Base-by-base conservation (phyloP, 1,140 invertebrate genomes). In the Drosophila littoralis region DNA sequence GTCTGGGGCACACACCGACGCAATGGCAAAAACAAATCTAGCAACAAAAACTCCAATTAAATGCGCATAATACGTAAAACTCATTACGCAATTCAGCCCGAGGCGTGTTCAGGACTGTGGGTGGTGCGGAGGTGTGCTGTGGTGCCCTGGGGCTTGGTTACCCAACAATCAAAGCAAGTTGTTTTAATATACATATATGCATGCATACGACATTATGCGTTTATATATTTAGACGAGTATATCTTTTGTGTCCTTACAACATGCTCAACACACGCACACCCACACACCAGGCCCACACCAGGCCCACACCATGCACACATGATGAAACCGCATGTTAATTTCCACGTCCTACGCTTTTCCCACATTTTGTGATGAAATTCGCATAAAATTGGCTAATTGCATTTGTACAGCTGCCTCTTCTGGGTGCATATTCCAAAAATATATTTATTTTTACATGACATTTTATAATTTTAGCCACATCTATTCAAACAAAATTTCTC, bases 21-120 rank as follows among this genome's bases (percentile, higher is more conserved):
- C 43, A 35, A 33, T 48, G 42, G 35, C 42, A 45, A 40, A n/a
- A 57, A 57, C 60, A 72, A 60, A 38, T 36, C 38, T 15, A 55
- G 60, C 61, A 73, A 77, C 63, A 68, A 68, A 74, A 74, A 76
- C 61, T 73, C 50, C 69, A 72, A 66, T 73, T 66, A 76, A 66
- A 72, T 61, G 69, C 61, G 69, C 61, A 66, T 72, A 76, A 76
- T 72, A 76, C 74, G 42, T 35, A 58, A 72, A 71, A 65, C 51
- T 51, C 35, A 71, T 65, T 57, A 70, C 67, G 45, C 67, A 63
- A 64, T 70, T 55, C 46, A 9, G 59, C 60, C 15, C 15, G 10
- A 35, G 60, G 22, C 2, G 35, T 33, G 15, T 38, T 43, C 15
- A 46, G 17, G n/a, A 17, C 15, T 22, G 36, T 8, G 36, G 6